phyloP scores from a whole-genome alignment of 2,888 invertebrate species.

The Archaeoteleia sp. region DNA sequence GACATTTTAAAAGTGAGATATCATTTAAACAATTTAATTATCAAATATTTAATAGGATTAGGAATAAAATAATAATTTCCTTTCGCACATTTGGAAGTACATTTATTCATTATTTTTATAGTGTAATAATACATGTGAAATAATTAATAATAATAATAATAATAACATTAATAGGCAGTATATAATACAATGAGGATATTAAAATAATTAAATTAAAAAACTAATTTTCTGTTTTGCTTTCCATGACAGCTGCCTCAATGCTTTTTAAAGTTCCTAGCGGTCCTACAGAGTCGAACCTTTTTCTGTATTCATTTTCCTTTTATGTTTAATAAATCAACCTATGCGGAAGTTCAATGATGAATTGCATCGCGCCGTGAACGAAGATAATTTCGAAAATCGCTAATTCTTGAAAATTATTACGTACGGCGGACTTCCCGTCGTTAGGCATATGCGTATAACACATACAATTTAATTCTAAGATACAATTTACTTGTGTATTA shows the following conservation, averaged over 20 bases:
- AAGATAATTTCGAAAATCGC: constrained; percentile 13
- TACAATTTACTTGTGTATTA: constrained; percentile 33
- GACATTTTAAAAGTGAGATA: too few relatives aligned
- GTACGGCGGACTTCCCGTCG: constrained; percentile 17
- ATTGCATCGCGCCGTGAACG: constrained; percentile 17
- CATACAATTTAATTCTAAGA: constrained; percentile 44
- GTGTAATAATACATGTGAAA: constrained; percentile 67
- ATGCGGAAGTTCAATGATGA: constrained; percentile 21
- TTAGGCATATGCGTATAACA: constrained; percentile 16
- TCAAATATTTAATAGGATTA: too few relatives aligned
- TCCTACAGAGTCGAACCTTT: constrained; percentile 70
- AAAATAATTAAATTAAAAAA: constrained; percentile 69
- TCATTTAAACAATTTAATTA: too few relatives aligned
- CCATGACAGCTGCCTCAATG: constrained; percentile 75
- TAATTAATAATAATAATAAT: constrained; percentile 69
- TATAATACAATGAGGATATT: constrained; percentile 72
- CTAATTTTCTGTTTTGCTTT: constrained; percentile 70
- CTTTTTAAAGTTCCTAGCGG: constrained; percentile 71
- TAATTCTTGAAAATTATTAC: constrained; percentile 20
- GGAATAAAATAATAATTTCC: too few relatives aligned
- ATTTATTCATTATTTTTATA: constrained; percentile 67
- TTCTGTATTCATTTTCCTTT: constrained; percentile 29
- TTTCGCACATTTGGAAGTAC: constrained; percentile 40
- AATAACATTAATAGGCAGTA: constrained; percentile 69
- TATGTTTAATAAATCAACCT: constrained; percentile 36